Evolutionary conservation across 1,140 invertebrate species (phyloP), one percentile per base, ranked within the genome.

Genomic region (Megathymus violae): DNA sequence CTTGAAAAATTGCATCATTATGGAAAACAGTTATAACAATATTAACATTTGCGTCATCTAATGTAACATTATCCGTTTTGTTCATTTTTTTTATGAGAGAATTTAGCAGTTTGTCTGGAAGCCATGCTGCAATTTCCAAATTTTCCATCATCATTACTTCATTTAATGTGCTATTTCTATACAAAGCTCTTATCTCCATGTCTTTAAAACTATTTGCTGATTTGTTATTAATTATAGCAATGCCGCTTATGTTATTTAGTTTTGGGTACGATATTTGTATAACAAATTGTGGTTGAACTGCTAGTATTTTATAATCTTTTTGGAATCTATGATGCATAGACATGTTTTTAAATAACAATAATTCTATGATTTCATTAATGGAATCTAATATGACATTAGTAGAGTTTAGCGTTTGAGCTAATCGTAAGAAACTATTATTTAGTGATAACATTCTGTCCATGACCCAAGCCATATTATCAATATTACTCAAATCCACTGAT

Each of bases 1-100:
- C 89, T 73, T 91, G 89, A 78, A 94, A 94, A 6, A 94, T 76
- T 3, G 80, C 81, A 71, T 93, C 92, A 64, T 92, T 93, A 47
- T 92, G 84, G 76, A 92, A 94, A 11, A 94, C 65, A 41, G 82
- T 92, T 15, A 93, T 88, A 1, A 92, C 88, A 54, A 94, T 79
- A 50, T 89, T 74, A 3, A 86, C 54, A 58, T 85, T 65, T 34
- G 75, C 66, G 22, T 67, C 59, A 44, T 78, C 31, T 6, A 47
- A 60, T 2, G 62, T 50, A 0, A 54, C 43, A 40, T 71, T 62
- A 3, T 59, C 40, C 17, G 58, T 79, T 7, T 62, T 34, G 50
- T 82, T 80, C 48, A 43, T 36, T 68, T 69, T 73, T 36, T 47
- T 62, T 62, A 78, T 72, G 10, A 93, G 65, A 2, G 69, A 70